Evolutionary conservation across 1,140 invertebrate species (phyloP), one percentile per base, ranked within the genome.

Genomic region (Vanessa atalanta): DNA sequence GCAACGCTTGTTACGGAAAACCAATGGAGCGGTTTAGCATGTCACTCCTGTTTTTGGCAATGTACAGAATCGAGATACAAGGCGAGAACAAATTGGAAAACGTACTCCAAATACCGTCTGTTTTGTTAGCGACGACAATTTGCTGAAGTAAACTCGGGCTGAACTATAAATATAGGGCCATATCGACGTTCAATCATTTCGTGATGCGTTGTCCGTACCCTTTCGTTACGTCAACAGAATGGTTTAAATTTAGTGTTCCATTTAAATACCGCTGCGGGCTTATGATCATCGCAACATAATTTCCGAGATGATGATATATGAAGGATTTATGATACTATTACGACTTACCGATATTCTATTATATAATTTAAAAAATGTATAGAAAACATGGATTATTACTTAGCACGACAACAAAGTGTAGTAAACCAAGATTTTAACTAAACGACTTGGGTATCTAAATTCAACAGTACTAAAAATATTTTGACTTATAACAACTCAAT

Each of bases 81-180:
- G 75, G 73, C 71, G 68, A 65, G 53, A 78, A 80, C 77, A 81
- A 81, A 81, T 82, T 73, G 65, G 60, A 48, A 65, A 53, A 53
- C 51, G 51, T 53, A 53, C 51, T 53, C n/a, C 66, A 50, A 69
- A 69, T 69, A 60, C 16, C 7, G 64, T 67, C 66, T 73, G 57
- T 20, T 73, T 63, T 57, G 55, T n/a, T 43, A 43, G 37, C 37
- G 37, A 43, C 37, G 37, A 11, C 37, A 43, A 43, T 9, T 43
- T 43, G 37, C 67, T 37, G n/a, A n/a, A 3, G n/a, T 53, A 55
- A 55, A 55, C 26, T 55, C 51, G 37, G 6, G 9, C 6, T 9
- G 37, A 1, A 43, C 37, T 11, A 43, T 43, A 43, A 43, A 43
- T 43, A 43, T 43, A 37, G 47, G n/a, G 23, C 66, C 14, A 55